phyloP scores from a whole-genome alignment of 2,797 vertebrate genomes.

The Aulostomus chinensis region DNA sequence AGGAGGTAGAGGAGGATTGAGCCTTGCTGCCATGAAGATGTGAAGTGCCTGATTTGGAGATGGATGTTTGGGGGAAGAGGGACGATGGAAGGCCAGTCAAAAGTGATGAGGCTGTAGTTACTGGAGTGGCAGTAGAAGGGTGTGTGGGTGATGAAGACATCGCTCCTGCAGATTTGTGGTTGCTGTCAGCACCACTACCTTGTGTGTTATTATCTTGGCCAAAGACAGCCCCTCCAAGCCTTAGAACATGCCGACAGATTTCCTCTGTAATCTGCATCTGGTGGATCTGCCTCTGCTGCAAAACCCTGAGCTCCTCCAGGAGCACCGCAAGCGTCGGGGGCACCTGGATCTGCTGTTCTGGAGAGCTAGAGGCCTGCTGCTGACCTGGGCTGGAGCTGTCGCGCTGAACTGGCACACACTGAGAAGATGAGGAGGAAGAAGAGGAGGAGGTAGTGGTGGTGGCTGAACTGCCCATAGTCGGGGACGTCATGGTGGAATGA shows the following conservation, averaged over 20 bases:
- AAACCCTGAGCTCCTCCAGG: slow-evolving; percentile 88
- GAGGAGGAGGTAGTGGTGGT: slow-evolving; percentile 78
- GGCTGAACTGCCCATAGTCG: slow-evolving; percentile 79
- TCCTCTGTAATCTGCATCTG: slow-evolving; percentile 97
- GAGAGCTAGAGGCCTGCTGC: slow-evolving; percentile 71
- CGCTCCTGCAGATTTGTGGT: slow-evolving; percentile 66
- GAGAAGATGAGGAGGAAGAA: slow-evolving; percentile 71
- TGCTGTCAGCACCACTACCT: slow-evolving; percentile 51
- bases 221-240: slow-evolving; percentile 82
- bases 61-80: slow-evolving; percentile 65
- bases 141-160: slow-evolving; percentile 75
- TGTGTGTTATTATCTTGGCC: slow-evolving; percentile 65
- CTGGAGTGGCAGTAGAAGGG: slow-evolving; percentile 64
- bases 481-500: slow-evolving; percentile 80
- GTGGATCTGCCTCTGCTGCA: slow-evolving; percentile 93
- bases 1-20: slow-evolving; percentile 59
- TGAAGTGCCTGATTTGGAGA: slow-evolving; percentile 69
- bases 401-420: slow-evolving; percentile 65
- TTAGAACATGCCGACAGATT: slow-evolving; percentile 90
- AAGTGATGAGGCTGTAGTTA: slow-evolving; percentile 62
- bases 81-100: slow-evolving; percentile 71
- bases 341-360: slow-evolving; percentile 70
- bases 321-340: slow-evolving; percentile 85
- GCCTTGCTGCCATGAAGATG: slow-evolving; percentile 62
- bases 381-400: slow-evolving; percentile 83